Evolutionary conservation across 2,113 vertebrate genomes (phyloP).

Genomic region (Vicugna pacos): DNA sequence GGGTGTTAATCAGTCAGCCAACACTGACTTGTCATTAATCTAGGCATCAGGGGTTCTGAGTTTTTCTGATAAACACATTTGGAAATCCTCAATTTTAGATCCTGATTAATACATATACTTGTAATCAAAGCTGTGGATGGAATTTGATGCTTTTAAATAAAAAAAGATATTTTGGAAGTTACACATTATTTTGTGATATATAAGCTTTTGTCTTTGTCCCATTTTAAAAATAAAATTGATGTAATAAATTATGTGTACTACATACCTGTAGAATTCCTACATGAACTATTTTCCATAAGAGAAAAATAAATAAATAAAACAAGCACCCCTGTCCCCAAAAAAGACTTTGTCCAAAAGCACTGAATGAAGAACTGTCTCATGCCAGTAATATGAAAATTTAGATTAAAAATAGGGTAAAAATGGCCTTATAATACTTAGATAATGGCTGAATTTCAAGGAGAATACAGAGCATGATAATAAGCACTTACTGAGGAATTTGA

Average conservation of each 20-base stretch:
- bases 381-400: background rate
- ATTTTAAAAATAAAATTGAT: background rate
- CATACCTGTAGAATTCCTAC: background rate
- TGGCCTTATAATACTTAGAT: background rate
- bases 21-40: background rate
- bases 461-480: background rate
- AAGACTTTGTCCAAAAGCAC: background rate
- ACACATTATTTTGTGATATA: background rate
- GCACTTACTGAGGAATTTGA: background rate
- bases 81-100: background rate
- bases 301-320: background rate
- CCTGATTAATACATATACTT: background rate
- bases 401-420: background rate
- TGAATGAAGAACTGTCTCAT: background rate
- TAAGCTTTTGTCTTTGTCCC: fast-evolving
- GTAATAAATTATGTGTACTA: background rate
- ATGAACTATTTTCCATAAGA: background rate
- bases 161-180: background rate
- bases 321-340: fast-evolving
- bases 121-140: background rate
- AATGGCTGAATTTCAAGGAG: background rate
- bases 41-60: background rate
- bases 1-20: background rate
- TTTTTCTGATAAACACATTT: background rate
- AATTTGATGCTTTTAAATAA: background rate